phyloP scores from a whole-genome alignment of 2,113 vertebrate genomes.

The Steatornis caripensis region DNA sequence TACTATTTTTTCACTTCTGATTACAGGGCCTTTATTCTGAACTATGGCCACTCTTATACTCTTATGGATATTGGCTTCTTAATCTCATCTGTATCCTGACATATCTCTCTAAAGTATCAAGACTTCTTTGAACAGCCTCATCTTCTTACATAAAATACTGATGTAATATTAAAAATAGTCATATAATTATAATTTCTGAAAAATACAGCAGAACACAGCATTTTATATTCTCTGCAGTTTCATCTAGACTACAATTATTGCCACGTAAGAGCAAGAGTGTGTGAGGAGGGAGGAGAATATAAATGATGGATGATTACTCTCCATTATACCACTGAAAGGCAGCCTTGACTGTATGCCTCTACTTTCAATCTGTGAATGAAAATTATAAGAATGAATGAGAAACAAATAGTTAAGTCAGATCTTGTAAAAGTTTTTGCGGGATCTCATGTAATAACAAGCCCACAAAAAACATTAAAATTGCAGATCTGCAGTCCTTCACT shows the following conservation, averaged over 20 bases:
- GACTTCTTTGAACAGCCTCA: neutral
- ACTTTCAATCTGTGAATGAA: neutral
- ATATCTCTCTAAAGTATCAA: neutral
- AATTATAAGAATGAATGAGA: neutral
- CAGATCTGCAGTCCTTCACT: neutral
- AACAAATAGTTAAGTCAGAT: neutral
- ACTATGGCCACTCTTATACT: neutral
- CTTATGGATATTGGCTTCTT: neutral
- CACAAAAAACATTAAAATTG: neutral
- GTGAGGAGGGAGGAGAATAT: neutral
- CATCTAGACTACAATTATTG: neutral
- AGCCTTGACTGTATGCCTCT: neutral
- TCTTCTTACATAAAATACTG: neutral
- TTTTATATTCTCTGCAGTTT: neutral
- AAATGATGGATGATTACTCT: neutral
- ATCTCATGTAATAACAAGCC: neutral
- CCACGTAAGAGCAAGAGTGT: neutral
- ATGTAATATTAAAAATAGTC: neutral
- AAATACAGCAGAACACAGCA: neutral
- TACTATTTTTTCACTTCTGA: neutral
- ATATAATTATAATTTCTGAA: neutral
- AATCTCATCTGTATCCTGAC: neutral
- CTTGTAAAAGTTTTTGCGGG: neutral
- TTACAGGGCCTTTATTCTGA: neutral
- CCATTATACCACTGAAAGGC: neutral